Base-by-base conservation (phyloP, 2,888 invertebrate genomes). In the Morpho deidamia region DNA sequence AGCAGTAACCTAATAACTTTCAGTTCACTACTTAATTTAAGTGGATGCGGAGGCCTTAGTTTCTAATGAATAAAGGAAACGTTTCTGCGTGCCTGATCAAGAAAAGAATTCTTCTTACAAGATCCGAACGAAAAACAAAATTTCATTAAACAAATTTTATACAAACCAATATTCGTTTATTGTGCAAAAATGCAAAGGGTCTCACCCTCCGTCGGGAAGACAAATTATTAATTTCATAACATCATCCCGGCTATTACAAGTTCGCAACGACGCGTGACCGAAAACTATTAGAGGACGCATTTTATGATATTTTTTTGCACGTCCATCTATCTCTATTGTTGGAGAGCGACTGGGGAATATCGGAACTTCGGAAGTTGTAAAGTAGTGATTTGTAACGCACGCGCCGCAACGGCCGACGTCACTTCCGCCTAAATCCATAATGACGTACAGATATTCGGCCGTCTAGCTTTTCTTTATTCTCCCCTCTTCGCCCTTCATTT, bases 311-410 rank as follows among this genome's bases (percentile, higher is more conserved):
- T 71, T 51, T 72, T 74, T 76, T 69, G 77, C 78, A 77, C 81
- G 80, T 81, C 81, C 79, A 72, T 62, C 67, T 67, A 68, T 69
- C 67, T 57, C 72, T 66, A 71, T 70, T 66, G 70, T 72, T 66
- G 70, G 66, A 65, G 72, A 70, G 66, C 73, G 66, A 84, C 77
- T 86, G 80, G 70, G 70, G 67, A 23, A 63, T 72, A 70, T 75
- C 84, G 90, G 67, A 23, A 63, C 71, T 69, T 75, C 85, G 90
- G 90, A 90, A 86, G 90, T 89, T 86, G 90, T 90, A 90, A 89
- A 89, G 88, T 85, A 87, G 88, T 87, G 89, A 90, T 90, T 90
- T 90, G 90, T 85, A 84, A 90, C 81, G 89, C 90, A 88, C 90
- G 87, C 90, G 90, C 82, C 84, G 82, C 81, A 81, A 70, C 86